Evolutionary conservation across 37 sponge, comb jelly and placozoan species (phyloP).

Genomic region (Diacarnus erythraeanus): DNA sequence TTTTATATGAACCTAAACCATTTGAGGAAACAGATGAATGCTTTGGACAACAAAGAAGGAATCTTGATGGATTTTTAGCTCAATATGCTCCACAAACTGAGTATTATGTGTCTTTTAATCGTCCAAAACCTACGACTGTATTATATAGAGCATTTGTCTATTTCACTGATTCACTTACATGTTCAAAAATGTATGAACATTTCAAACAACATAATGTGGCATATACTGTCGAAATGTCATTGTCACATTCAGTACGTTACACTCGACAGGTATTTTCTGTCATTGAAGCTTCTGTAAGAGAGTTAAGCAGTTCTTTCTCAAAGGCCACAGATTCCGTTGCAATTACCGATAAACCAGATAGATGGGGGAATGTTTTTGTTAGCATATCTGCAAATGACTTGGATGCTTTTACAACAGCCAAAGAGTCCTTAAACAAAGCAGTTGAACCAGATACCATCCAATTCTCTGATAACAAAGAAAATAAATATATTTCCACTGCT

Average conservation of each 20-base stretch:
- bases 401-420: slow-evolving; percentile 1
- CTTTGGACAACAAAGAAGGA: not conserved
- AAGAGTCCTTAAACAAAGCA: slow-evolving; percentile 2
- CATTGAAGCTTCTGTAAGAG: not conserved
- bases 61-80: not conserved
- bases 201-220: not conserved
- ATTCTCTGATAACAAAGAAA: slow-evolving; percentile 7
- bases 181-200: not conserved
- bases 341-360: not conserved
- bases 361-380: slow-evolving; percentile 3
- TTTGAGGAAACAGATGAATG: not conserved
- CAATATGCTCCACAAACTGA: not conserved
- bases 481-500: slow-evolving; percentile 14
- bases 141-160: not conserved
- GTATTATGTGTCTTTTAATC: not conserved
- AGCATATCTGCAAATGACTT: not conserved
- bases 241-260: slow-evolving; percentile 1
- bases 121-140: not conserved
- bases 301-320: not conserved
- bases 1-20: not conserved
- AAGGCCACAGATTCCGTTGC: too few relatives aligned
- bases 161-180: not conserved
- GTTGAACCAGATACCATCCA: slow-evolving; percentile 25
- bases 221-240: not conserved
- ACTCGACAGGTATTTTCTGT: slow-evolving; percentile 3